These are phyloP conservation scores for Podarcis cretensis DNA, from an alignment of 2,113 vertebrate species.

Conservation along the genomic window DNA sequence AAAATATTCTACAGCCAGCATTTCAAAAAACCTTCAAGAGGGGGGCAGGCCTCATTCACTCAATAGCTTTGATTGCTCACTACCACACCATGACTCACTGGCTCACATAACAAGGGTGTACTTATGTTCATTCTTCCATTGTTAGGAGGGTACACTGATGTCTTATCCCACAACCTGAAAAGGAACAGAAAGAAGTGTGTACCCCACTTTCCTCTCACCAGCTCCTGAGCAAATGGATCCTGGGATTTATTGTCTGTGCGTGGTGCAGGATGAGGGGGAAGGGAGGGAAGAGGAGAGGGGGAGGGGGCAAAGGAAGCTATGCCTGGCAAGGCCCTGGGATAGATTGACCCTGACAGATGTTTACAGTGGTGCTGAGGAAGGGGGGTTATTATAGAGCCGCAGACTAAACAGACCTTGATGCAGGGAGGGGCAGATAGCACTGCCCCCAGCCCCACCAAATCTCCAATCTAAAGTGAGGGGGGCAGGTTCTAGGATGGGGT, in stretches of 20 bases:
- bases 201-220: neutral
- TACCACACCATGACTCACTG: slow-evolving; percentile 19
- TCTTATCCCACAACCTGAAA: neutral
- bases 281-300: neutral
- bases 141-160: neutral
- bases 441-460: neutral
- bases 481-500: neutral
- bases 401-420: slow-evolving; percentile 42
- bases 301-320: neutral
- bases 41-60: slow-evolving; percentile 12
- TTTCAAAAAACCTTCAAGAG: neutral
- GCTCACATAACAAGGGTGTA: slow-evolving; percentile 18
- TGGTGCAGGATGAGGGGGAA: neutral
- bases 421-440: neutral
- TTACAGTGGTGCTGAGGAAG: slow-evolving; percentile 32
- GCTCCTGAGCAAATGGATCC: neutral
- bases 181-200: neutral
- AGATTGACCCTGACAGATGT: slow-evolving; percentile 45
- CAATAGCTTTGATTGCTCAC: slow-evolving; percentile 30
- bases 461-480: neutral
- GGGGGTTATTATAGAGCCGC: slow-evolving; percentile 34
- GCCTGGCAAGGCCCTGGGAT: slow-evolving; percentile 13
- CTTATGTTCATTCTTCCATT: slow-evolving; percentile 2
- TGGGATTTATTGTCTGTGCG: neutral
- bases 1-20: slow-evolving; percentile 25